Percentiles rank a stretch among this genome's conserved stretches.
Evolutionary conservation across 2,113 vertebrate genomes (phyloP).

Genomic region (Bufo bufo): DNA sequence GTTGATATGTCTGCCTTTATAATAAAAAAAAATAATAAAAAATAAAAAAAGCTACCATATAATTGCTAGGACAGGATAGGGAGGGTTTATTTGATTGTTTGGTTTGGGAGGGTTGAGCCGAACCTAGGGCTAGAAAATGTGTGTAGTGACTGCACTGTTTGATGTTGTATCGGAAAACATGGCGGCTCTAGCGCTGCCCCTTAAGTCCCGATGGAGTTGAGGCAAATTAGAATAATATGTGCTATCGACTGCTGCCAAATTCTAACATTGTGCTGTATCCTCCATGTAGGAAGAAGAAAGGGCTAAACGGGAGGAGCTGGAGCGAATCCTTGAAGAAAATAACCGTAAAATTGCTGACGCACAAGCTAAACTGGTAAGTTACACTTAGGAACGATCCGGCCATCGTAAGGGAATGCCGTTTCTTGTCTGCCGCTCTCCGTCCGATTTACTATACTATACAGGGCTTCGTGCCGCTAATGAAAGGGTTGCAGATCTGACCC

Average conservation of each 20-base stretch:
- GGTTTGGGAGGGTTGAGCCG: slow-evolving; percentile 82
- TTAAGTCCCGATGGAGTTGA: slow-evolving; percentile 79
- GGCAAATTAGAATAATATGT: slow-evolving; percentile 76
- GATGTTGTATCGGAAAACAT: slow-evolving; percentile 72
- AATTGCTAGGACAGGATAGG: slow-evolving; percentile 69
- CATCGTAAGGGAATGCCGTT: too few relatives aligned
- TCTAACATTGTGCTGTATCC: slow-evolving; percentile 91
- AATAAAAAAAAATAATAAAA: slow-evolving; percentile 64
- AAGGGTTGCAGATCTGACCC: too few relatives aligned
- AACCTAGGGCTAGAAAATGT: slow-evolving; percentile 76
- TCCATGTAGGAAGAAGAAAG: slow-evolving; percentile 98
- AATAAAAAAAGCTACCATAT: slow-evolving; percentile 64
- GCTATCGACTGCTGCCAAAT: slow-evolving; percentile 69
- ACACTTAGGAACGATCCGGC: background rate
- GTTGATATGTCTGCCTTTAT: slow-evolving; percentile 84
- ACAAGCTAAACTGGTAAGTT: slow-evolving; percentile 96
- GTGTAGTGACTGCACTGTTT: slow-evolving; percentile 79
- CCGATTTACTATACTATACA: too few relatives aligned
- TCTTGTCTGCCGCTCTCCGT: too few relatives aligned
- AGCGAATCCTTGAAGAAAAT: slow-evolving; percentile 99
- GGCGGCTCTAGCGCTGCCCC: slow-evolving; percentile 78
- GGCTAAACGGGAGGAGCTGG: slow-evolving; percentile 97
- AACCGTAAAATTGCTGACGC: slow-evolving; percentile 99
- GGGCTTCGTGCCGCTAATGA: too few relatives aligned
- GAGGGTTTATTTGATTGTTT: slow-evolving; percentile 87